Evolutionary conservation across 1,140 invertebrate species (phyloP).

Genomic region (Contarinia nasturtii): DNA sequence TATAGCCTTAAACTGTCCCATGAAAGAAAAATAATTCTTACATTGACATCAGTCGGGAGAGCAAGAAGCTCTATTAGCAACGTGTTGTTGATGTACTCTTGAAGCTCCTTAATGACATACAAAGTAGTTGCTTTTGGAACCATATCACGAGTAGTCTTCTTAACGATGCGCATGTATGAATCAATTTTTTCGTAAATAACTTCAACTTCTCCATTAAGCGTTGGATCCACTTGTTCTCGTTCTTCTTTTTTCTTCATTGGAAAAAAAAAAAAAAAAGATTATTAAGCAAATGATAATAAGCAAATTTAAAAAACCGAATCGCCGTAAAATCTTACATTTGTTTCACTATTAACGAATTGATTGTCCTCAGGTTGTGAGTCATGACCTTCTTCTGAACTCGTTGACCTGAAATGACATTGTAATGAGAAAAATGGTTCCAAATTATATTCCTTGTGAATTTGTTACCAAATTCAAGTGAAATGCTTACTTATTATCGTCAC

Average conservation of each 20-base stretch:
- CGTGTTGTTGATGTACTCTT: constrained; percentile 89
- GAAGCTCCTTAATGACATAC: constrained; percentile 87
- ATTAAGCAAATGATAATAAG: neutral
- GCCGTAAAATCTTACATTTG: constrained; percentile 27
- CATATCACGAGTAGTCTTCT: constrained; percentile 88
- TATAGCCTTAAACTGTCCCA: too few relatives aligned
- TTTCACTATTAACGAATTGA: constrained; percentile 92
- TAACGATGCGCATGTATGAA: constrained; percentile 97
- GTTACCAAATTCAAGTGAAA: too few relatives aligned
- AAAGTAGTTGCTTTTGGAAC: constrained; percentile 95
- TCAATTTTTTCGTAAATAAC: constrained; percentile 96
- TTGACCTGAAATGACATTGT: too few relatives aligned
- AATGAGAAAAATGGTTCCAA: too few relatives aligned
- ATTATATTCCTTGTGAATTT: too few relatives aligned
- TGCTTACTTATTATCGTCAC: too few relatives aligned
- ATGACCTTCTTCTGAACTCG: too few relatives aligned
- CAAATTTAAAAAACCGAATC: neutral
- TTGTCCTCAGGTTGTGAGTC: constrained; percentile 78
- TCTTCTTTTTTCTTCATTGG: too few relatives aligned
- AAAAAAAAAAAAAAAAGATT: constrained; percentile 5
- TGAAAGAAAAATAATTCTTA: neutral
- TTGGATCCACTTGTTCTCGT: constrained; percentile 81
- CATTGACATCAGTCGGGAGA: constrained; percentile 71
- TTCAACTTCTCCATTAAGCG: constrained; percentile 88
- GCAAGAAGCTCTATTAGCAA: constrained; percentile 85